A percentile compares a stretch with the other conserved stretches of the same genome.
phyloP scores from a whole-genome alignment of 2,888 invertebrate genomes.

The Pandemis corylana region DNA sequence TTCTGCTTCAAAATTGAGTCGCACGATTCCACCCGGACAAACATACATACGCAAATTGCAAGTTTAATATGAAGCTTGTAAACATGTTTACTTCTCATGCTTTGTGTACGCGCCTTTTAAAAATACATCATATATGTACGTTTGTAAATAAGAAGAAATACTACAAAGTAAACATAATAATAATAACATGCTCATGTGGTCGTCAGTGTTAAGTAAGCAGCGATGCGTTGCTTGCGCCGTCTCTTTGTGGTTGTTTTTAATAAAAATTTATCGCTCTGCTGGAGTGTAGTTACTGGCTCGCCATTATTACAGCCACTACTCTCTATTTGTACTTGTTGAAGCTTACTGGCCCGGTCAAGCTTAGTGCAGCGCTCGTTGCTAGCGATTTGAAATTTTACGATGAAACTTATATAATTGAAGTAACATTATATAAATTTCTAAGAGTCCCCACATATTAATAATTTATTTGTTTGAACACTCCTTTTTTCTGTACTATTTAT shows the following conservation, averaged over 20 bases:
- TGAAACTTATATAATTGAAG: not conserved
- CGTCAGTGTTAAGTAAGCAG: constrained; percentile 34
- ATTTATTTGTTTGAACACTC: not conserved
- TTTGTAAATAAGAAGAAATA: not conserved
- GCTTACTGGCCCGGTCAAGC: constrained; percentile 63
- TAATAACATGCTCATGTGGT: not conserved
- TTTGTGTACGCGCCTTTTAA: too few species aligned
- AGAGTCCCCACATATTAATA: not conserved
- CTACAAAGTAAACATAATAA: constrained; percentile 7
- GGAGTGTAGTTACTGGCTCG: constrained; percentile 57
- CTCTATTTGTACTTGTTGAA: constrained; percentile 74
- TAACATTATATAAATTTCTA: not conserved
- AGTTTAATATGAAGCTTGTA: too few species aligned
- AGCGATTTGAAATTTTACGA: constrained; percentile 31
- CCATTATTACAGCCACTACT: constrained; percentile 72
- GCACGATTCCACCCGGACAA: too few species aligned
- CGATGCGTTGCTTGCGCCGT: constrained; percentile 29
- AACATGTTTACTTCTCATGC: too few species aligned
- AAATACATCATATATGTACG: not conserved
- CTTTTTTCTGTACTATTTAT: too few species aligned
- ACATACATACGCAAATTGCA: too few species aligned
- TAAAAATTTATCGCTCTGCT: constrained; percentile 72
- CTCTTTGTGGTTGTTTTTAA: constrained; percentile 61
- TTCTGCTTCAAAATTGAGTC: too few species aligned
- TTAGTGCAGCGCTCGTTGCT: constrained; percentile 47